Conservation (phyloP, 2,797 vertebrate species). For the Cryptoblepharus egeriae region DNA sequence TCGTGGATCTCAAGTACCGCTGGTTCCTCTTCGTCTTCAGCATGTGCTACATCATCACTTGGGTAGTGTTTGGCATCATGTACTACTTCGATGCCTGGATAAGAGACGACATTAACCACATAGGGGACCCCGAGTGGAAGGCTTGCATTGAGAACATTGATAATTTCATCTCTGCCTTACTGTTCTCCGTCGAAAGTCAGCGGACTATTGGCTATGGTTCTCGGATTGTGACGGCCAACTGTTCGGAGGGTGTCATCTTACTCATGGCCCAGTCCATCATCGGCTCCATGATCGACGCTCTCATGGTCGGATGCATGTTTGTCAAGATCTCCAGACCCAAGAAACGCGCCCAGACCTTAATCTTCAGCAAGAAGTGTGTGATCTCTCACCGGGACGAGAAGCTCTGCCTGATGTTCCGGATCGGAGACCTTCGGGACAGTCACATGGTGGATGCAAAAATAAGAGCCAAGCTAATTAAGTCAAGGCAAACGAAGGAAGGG, state of each 20-base stretch:
- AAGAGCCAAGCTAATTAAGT: constrained; percentile 86
- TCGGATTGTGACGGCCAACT: constrained; percentile 84
- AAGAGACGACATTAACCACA: constrained; percentile 79
- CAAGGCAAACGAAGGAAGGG: constrained; percentile 83
- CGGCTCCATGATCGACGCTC: constrained; percentile 85
- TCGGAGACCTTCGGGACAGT: constrained; percentile 84
- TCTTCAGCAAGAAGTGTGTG: constrained; percentile 85
- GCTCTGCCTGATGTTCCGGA: constrained; percentile 85
- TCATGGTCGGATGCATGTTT: constrained; percentile 90
- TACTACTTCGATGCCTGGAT: constrained; percentile 82
- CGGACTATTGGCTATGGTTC: constrained; percentile 86
- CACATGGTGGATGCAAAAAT: constrained; percentile 90
- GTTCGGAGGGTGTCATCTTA: constrained; percentile 78
- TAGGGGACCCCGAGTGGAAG: constrained; percentile 75
- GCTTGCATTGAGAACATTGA: constrained; percentile 84
- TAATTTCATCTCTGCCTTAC: constrained; percentile 82
- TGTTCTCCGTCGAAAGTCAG: constrained; percentile 86
- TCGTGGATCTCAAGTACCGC: constrained; percentile 86
- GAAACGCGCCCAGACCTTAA: constrained; percentile 85
- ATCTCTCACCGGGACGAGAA: constrained; percentile 80
- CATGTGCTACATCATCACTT: constrained; percentile 85
- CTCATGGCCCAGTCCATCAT: constrained; percentile 86
- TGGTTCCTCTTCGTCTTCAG: constrained; percentile 89
- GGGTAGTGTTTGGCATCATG: constrained; percentile 81
- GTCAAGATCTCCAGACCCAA: constrained; percentile 88